Evolutionary conservation across 92 coral and sea anemone genomes (phyloP), one percentile per base, ranked within the genome.

Genomic region (Metridium senile): DNA sequence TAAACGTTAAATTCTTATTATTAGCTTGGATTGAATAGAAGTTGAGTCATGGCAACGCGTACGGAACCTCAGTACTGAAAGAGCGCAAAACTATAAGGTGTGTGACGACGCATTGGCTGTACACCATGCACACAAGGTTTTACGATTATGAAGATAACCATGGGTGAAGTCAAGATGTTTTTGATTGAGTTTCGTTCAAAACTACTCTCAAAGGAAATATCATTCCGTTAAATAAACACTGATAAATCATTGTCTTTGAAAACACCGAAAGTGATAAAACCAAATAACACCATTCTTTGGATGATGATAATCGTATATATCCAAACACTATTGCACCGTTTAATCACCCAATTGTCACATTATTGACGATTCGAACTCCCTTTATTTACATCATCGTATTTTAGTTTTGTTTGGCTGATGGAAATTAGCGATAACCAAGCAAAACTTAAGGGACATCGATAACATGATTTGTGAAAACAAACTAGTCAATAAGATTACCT

Each of bases 81-180:
- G n/a, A n/a, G n/a, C n/a, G n/a, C n/a, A n/a, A n/a, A n/a, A n/a
- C n/a, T n/a, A n/a, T n/a, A n/a, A n/a, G n/a, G n/a, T n/a, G n/a
- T n/a, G n/a, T n/a, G n/a, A n/a, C n/a, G n/a, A n/a, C n/a, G n/a
- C n/a, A n/a, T n/a, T n/a, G n/a, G n/a, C n/a, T n/a, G n/a, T n/a
- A n/a, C n/a, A n/a, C n/a, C n/a, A n/a, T n/a, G n/a, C n/a, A 59
- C 65, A 59, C 26, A 59, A 59, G 65, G 28, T 59, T 59, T 59
- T 17, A 8, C 32, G 27, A 59, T 59, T 26, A 59, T 3, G 2
- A n/a, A 17, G 65, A 59, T 59, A 59, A 59, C 26, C 29, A 54
- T n/a, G 61, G 8, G 3, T 54, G 61, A 54, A 54, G 65, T 59
- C 65, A 59, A 59, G 65, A 26, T 59, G 65, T 59, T 59, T 21